Conservation (phyloP, 2,113 vertebrate genomes). For the Alligator sinensis region DNA sequence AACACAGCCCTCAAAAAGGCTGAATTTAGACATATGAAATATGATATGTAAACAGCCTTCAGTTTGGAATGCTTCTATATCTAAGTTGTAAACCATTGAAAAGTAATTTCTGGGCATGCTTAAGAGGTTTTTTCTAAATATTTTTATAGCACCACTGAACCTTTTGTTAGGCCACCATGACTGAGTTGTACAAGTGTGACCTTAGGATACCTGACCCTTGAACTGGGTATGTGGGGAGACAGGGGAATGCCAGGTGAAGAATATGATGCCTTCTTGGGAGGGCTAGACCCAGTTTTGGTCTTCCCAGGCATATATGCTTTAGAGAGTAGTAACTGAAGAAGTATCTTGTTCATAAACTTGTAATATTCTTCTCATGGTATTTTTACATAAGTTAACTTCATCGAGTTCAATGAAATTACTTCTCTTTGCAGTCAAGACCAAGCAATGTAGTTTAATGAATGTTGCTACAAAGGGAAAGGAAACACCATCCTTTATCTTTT, state of each 20-base stretch:
- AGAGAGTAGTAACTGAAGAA: background rate
- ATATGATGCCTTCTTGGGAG: background rate
- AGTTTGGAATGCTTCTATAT: background rate
- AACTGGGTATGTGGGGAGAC: background rate
- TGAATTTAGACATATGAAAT: background rate
- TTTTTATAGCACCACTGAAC: background rate
- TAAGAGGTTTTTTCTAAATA: background rate
- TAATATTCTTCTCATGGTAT: background rate
- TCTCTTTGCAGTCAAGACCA: background rate
- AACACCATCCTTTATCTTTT: conserved; percentile 21
- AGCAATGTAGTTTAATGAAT: background rate
- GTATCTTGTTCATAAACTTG: background rate
- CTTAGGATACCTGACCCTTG: background rate
- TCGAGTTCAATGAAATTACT: conserved; percentile 13
- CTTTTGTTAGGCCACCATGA: background rate
- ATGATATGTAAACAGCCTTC: background rate
- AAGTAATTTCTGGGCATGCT: background rate
- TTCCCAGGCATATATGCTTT: background rate
- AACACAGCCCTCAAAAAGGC: background rate
- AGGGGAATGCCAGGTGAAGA: background rate
- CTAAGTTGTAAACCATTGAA: background rate
- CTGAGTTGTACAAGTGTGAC: background rate
- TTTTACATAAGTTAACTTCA: accelerated
- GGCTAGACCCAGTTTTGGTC: background rate
- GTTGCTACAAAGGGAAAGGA: conserved; percentile 17